These are phyloP conservation scores for Campaea margaritaria DNA, from an alignment of 2,888 invertebrate species.

Conservation along the genomic window DNA sequence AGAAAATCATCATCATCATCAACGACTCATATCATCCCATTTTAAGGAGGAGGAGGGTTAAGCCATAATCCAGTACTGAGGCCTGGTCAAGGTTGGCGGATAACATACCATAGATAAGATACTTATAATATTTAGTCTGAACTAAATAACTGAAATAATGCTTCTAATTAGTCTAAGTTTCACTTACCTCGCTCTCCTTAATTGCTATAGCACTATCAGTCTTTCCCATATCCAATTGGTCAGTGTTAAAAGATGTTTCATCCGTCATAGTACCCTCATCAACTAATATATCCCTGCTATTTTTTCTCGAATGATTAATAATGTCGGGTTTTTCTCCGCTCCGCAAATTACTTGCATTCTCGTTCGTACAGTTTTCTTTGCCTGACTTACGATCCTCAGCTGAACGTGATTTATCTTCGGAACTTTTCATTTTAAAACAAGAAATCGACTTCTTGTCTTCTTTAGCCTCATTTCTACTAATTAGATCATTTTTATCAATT, in stretches of 20 bases:
- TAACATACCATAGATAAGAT: no score
- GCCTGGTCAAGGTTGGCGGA: no score
- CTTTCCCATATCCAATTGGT: conserved; percentile 67
- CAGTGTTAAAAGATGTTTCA: conserved; percentile 56
- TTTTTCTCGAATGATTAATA: conserved; percentile 73
- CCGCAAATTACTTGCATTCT: conserved; percentile 76
- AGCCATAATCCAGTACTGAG: no score
- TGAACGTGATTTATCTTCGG: conserved; percentile 72
- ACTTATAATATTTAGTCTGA: no score
- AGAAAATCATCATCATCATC: no score
- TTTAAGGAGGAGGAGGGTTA: no score
- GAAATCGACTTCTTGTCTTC: conserved; percentile 78
- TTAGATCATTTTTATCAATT: conserved; percentile 67
- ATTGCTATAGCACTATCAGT: conserved; percentile 69
- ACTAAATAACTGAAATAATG: no score
- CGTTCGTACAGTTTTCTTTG: conserved; percentile 76
- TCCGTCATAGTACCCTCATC: conserved; percentile 72
- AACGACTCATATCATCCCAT: no score
- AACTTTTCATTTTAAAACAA: conserved; percentile 81
- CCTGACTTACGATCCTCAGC: conserved; percentile 71
- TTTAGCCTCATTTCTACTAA: conserved; percentile 69
- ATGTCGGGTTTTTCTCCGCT: conserved; percentile 70
- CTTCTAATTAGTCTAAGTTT: background rate
- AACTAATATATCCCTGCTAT: conserved; percentile 65
- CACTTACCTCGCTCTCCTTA: conserved; percentile 69